Evolutionary conservation across 2,113 vertebrate species (phyloP), one percentile per base, ranked within the genome.

Genomic region (Taxidea taxus): DNA sequence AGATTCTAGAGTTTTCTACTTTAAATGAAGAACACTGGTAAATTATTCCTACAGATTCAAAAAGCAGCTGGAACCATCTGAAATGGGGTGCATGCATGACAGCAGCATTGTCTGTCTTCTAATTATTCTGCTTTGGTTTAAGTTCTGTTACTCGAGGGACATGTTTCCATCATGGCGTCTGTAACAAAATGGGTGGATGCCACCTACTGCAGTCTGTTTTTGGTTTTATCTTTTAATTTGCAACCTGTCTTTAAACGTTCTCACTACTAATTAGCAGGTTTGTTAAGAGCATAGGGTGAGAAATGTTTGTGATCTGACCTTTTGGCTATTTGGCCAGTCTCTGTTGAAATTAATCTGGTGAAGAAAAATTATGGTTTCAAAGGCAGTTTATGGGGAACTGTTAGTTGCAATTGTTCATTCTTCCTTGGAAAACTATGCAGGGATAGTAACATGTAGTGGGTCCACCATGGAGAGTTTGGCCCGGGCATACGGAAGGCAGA

Each of bases 321-420:
- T 62, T 72, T 82, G 68, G 82, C 70, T 72, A 68, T 64, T 25
- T 54, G 60, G 56, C 25, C n/a, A 72, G 18, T 29, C 34, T 56
- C 49, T 96, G 62, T 47, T 74, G 68, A 90, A 92, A 85, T 92
- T 77, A 93, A 94, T 47, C 27, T 83, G 54, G 49, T 89, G 54
- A 90, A 77, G 37, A 96, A n/a, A 96, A 92, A 84, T 58, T 47
- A 47, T 6, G 64, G 21, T 84, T 95, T 95, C 25, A 81, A 81
- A 97, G 66, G 21, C 60, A 51, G 56, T 83, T 70, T 93, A 37
- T 80, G 34, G 47, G 56, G n/a, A 86, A 70, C 11, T 92, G 47
- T 86, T 74, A 14, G 49, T 21, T 84, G 37, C 3, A 4, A 62
- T 8, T 89, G 44, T 75, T 80, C 42, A n/a, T 83, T 82, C 58